These are phyloP conservation scores for Cnemophilus loriae DNA, from an alignment of 2,113 vertebrate species.

Conservation along the genomic window DNA sequence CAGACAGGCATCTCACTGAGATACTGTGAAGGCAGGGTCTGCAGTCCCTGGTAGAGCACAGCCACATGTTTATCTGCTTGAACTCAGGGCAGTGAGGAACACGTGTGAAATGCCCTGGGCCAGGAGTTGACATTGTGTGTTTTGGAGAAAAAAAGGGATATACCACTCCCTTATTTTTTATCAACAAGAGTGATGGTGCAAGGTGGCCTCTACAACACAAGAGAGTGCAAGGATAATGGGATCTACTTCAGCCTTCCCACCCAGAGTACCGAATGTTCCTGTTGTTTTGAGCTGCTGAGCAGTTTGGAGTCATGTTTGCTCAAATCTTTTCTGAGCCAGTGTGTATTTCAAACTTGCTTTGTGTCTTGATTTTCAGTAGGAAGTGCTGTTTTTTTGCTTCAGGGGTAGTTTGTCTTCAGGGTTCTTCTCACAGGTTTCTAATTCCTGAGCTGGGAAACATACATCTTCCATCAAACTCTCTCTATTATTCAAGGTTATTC, in stretches of 20 bases:
- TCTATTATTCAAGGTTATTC: background rate
- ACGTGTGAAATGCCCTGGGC: background rate
- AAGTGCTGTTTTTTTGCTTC: background rate
- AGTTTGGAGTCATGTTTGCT: background rate
- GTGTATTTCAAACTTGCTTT: background rate
- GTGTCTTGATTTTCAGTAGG: background rate
- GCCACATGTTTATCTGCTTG: background rate
- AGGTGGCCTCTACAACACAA: background rate
- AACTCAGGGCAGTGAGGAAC: background rate
- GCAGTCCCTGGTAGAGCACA: background rate
- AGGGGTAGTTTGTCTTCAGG: background rate
- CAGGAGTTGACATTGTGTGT: background rate
- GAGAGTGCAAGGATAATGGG: background rate
- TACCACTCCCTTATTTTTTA: background rate
- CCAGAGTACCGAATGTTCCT: background rate
- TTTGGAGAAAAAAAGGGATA: background rate
- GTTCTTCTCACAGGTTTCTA: background rate
- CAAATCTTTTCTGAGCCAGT: background rate
- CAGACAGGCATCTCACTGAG: background rate
- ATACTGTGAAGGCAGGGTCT: background rate
- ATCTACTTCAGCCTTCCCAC: background rate
- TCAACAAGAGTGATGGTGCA: background rate
- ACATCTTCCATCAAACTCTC: background rate
- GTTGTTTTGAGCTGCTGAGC: background rate
- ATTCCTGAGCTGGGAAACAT: background rate